Percentiles rank a stretch among this genome's conserved stretches.
Evolutionary conservation across 2,888 invertebrate species (phyloP).

Genomic region (Siphlonurus alternatus): DNA sequence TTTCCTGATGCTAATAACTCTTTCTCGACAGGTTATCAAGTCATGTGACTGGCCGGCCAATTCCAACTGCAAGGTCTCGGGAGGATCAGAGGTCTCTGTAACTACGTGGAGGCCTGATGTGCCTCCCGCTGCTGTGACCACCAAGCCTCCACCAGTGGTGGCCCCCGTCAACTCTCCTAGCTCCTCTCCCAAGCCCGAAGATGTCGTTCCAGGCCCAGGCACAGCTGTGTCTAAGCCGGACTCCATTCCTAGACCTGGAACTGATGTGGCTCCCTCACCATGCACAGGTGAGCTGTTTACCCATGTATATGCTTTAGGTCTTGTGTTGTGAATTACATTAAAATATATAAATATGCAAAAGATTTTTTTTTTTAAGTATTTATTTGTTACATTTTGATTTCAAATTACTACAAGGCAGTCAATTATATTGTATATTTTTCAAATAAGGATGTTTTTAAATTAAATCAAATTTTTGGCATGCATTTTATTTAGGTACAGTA

Average conservation of each 20-base stretch:
- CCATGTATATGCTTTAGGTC: too few species aligned
- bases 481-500: too few species aligned
- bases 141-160: not conserved
- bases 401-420: too few species aligned
- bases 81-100: not conserved
- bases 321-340: too few species aligned
- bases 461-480: too few species aligned
- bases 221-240: not conserved
- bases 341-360: too few species aligned
- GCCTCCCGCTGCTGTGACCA: not conserved
- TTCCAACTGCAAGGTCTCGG: conserved; percentile 35
- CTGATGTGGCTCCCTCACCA: not conserved
- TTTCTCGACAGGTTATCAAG: conserved; percentile 31
- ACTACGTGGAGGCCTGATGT: not conserved
- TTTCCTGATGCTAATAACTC: not conserved
- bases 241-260: not conserved
- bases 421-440: too few species aligned
- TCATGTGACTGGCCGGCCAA: conserved; percentile 57
- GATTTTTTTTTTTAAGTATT: too few species aligned
- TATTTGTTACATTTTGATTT: too few species aligned
- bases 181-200: not conserved
- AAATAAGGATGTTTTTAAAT: too few species aligned
- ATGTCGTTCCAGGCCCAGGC: not conserved
- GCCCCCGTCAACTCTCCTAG: not conserved
- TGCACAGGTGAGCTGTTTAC: not conserved